Conservation (phyloP, 2,888 invertebrate species). For the Dolichopus griseipennis region DNA sequence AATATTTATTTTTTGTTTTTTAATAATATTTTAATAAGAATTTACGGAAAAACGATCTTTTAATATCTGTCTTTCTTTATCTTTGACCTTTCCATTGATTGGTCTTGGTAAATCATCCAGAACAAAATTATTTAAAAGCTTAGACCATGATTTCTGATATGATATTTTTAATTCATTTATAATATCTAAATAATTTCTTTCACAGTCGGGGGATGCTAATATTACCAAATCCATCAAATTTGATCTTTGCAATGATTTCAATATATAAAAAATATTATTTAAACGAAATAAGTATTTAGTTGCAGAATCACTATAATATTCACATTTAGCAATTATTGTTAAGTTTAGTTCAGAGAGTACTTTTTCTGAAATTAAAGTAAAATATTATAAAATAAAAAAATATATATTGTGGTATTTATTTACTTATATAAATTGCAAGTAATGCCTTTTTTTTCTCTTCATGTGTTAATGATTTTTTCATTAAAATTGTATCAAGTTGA, state of each 20-base stretch:
- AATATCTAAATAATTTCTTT: slow-evolving; percentile 76
- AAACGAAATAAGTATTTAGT: slow-evolving; percentile 82
- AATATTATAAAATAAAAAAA: slow-evolving; percentile 9
- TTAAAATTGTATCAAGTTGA: slow-evolving; percentile 46
- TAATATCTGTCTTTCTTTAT: slow-evolving; percentile 74
- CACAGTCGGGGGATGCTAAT: slow-evolving; percentile 76
- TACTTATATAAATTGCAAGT: slow-evolving; percentile 75
- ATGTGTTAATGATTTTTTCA: slow-evolving; percentile 42
- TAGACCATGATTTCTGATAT: slow-evolving; percentile 64
- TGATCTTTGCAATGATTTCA: slow-evolving; percentile 83
- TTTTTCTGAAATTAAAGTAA: slow-evolving; percentile 55
- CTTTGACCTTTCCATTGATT: slow-evolving; percentile 63
- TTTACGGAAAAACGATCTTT: slow-evolving; percentile 84
- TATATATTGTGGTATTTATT: slow-evolving; percentile 32
- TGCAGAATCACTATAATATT: slow-evolving; percentile 78
- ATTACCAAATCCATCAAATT: slow-evolving; percentile 72
- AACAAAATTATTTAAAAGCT: slow-evolving; percentile 64
- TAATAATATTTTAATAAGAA: neutral
- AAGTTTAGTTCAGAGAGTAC: slow-evolving; percentile 83
- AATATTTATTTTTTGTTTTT: no score
- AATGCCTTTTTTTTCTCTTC: slow-evolving; percentile 55
- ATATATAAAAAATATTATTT: slow-evolving; percentile 89
- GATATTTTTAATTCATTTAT: slow-evolving; percentile 68
- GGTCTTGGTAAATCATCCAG: slow-evolving; percentile 60
- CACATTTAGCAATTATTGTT: slow-evolving; percentile 82